Evolutionary conservation across 1,140 invertebrate species (phyloP), one percentile per base, ranked within the genome.

Genomic region (Dendroctonus valens): DNA sequence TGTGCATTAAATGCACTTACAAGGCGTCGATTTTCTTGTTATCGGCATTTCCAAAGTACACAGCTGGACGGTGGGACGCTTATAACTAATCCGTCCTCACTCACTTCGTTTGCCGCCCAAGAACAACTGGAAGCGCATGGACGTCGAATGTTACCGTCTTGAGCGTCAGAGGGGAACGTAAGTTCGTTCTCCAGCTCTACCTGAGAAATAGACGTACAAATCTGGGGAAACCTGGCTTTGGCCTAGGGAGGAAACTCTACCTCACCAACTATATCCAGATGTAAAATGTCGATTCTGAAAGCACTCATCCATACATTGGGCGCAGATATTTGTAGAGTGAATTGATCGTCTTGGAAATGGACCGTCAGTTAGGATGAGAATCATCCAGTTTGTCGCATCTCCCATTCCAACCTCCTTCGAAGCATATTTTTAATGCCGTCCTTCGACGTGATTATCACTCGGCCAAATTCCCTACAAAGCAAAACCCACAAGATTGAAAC

Each of bases 131-230:
- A 76, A 95, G 90, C 5, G 91, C 85, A 75, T 93, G 91, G 0
- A 87, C 83, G 71, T 93, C 89, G 86, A 89, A 93, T 0, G 91
- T 93, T 6, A 88, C 85, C 0, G 91, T 91, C 78, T 93, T 93
- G 72, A 94, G 87, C 88, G 91, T 93, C 52, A 94, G 80, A 0
- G 93, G 93, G 77, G 93, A 94, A 7, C 90, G 91, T 11, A 95
- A 78, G 71, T 91, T 60, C 92, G 75, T 42, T 86, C 83, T 3
- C 87, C 85, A 0, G 80, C 81, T n/a, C 88, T 51, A 92, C 88
- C 80, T 91, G 71, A 49, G 69, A 39, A 15, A 26, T 26, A 26
- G 26, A 26, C 26, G n/a, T 52, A 26, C 2, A 12, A 26, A 0
- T 26, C 0, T 14, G 42, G 42, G 7, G 6, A 46, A n/a, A 46